phyloP scores from a whole-genome alignment of 2,113 vertebrate genomes.

The Apodemus speciosus region DNA sequence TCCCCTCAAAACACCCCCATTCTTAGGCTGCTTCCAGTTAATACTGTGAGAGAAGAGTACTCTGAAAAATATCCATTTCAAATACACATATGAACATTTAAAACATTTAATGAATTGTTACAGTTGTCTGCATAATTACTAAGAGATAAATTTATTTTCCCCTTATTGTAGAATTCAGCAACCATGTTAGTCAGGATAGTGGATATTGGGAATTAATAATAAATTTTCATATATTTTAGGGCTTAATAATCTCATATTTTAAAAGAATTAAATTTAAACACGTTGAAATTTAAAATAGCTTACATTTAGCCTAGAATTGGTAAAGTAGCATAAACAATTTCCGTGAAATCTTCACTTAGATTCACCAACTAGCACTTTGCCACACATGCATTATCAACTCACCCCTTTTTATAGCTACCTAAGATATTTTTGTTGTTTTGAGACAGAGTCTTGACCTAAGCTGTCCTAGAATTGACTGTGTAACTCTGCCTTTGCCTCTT shows the following conservation, averaged over 20 bases:
- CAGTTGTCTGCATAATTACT: constrained; percentile 25
- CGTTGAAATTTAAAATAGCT: constrained; percentile 38
- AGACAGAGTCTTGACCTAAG: neutral
- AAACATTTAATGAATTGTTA: constrained; percentile 17
- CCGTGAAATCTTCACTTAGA: neutral
- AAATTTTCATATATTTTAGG: constrained; percentile 15
- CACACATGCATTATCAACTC: neutral
- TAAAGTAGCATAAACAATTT: neutral
- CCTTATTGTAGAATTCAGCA: constrained; percentile 12
- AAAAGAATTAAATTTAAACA: constrained; percentile 21
- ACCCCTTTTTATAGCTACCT: neutral
- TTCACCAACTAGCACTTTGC: neutral
- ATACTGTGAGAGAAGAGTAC: neutral
- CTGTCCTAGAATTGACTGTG: neutral
- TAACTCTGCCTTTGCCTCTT: neutral
- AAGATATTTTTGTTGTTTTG: neutral
- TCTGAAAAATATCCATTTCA: neutral
- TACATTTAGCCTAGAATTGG: neutral
- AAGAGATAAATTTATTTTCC: constrained; percentile 26
- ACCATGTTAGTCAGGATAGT: constrained; percentile 9
- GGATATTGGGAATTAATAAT: neutral
- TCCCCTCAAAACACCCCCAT: neutral
- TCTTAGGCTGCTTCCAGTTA: neutral
- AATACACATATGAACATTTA: neutral
- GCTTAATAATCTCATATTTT: constrained; percentile 44